A percentile compares a stretch with the other conserved stretches of the same genome.
These are phyloP conservation scores for Pelusios castaneus DNA, from an alignment of 2,113 vertebrate genomes.

Conservation along the genomic window DNA sequence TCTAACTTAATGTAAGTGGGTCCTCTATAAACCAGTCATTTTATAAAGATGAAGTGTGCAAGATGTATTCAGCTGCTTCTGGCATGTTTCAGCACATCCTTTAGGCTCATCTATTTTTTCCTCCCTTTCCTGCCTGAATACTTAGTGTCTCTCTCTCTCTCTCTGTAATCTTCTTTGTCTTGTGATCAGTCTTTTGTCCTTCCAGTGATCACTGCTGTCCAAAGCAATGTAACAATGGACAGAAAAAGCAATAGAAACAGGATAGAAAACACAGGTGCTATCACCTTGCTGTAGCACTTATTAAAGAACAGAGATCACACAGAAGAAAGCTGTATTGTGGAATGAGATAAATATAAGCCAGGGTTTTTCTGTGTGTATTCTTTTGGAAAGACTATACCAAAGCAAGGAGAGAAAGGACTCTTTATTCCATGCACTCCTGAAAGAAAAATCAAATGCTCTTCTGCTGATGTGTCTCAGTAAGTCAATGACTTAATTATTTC, in stretches of 20 bases:
- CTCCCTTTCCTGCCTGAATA: background rate
- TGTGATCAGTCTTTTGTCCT: slow-evolving; percentile 44
- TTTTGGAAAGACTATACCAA: slow-evolving; percentile 39
- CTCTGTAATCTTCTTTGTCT: slow-evolving; percentile 21
- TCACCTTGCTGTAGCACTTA: slow-evolving; percentile 20
- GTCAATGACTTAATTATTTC: slow-evolving; percentile 44
- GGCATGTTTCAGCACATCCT: background rate
- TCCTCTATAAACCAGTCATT: background rate
- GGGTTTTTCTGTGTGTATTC: background rate
- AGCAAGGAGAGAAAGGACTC: slow-evolving; percentile 28
- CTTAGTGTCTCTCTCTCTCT: background rate
- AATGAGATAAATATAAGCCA: slow-evolving; percentile 44
- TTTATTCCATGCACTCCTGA: slow-evolving; percentile 48
- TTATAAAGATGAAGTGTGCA: background rate
- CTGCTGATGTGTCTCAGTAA: slow-evolving; percentile 45
- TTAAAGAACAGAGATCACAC: slow-evolving; percentile 15
- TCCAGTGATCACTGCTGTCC: slow-evolving; percentile 18
- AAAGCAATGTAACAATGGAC: slow-evolving; percentile 35
- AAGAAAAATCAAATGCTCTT: background rate
- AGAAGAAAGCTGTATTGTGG: slow-evolving; percentile 32
- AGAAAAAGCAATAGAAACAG: slow-evolving; percentile 19
- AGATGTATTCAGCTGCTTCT: background rate
- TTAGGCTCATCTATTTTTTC: background rate
- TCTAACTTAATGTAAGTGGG: background rate
- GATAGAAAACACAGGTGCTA: slow-evolving; percentile 54